Conservation (phyloP, 2,888 invertebrate species). For the Tachina lurida region DNA sequence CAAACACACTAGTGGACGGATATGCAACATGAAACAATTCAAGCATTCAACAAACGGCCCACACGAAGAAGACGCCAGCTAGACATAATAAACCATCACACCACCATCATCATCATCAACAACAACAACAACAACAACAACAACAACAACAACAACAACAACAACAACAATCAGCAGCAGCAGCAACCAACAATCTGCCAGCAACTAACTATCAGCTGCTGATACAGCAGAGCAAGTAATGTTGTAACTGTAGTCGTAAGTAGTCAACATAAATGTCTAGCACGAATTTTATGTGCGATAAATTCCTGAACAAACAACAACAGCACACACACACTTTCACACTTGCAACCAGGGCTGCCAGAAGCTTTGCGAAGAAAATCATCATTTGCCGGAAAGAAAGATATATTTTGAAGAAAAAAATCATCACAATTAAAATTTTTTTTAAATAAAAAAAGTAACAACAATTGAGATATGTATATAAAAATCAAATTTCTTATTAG, state of each 20-base stretch:
- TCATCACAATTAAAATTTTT: too few relatives aligned
- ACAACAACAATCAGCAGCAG: neutral
- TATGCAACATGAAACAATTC: slow-evolving; percentile 59
- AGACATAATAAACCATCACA: slow-evolving; percentile 43
- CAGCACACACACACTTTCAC: slow-evolving; percentile 50
- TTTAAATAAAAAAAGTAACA: too few relatives aligned
- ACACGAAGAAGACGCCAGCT: slow-evolving; percentile 69
- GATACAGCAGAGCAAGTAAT: neutral
- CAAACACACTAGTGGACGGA: slow-evolving; percentile 54
- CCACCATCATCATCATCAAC: slow-evolving; percentile 13
- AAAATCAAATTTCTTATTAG: too few relatives aligned
- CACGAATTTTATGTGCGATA: slow-evolving; percentile 58
- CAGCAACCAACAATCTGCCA: slow-evolving; percentile 32
- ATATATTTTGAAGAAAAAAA: too few relatives aligned
- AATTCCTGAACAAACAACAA: slow-evolving; percentile 45
- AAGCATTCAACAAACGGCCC: slow-evolving; percentile 63
- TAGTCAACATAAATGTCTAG: slow-evolving; percentile 55
- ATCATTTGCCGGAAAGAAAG: too few relatives aligned
- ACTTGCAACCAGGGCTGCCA: slow-evolving; percentile 17
- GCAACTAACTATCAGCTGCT: slow-evolving; percentile 22
- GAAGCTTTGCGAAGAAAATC: too few relatives aligned
- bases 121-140: neutral
- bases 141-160: slow-evolving; percentile 7
- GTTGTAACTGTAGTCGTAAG: slow-evolving; percentile 44
- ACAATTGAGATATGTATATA: too few relatives aligned